phyloP scores from a whole-genome alignment of 2,797 vertebrate genomes.

The Gymnodraco acuticeps region DNA sequence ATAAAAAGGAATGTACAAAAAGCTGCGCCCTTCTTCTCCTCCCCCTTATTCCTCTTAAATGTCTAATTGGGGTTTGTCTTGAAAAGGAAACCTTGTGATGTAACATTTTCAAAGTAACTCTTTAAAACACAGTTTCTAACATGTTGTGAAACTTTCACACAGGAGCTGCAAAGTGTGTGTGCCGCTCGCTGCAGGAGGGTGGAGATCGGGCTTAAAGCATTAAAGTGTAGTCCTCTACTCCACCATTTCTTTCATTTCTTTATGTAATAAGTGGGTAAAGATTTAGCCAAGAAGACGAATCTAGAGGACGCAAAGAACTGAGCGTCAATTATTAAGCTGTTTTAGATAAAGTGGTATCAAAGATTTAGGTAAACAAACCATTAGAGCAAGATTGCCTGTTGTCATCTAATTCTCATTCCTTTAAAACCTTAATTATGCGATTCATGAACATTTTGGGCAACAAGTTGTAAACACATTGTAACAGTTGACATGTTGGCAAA shows the following conservation, averaged over 20 bases:
- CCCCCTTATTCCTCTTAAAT: slow-evolving; percentile 42
- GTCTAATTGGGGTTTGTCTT: slow-evolving; percentile 65
- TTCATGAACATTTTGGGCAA: too few species aligned
- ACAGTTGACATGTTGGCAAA: too few species aligned
- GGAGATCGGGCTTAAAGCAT: slow-evolving; percentile 23
- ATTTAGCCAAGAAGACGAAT: not conserved
- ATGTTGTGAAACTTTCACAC: slow-evolving; percentile 52
- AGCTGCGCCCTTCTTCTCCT: not conserved
- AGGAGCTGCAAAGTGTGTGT: slow-evolving; percentile 57
- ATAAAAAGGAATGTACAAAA: slow-evolving; percentile 59
- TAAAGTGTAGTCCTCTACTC: not conserved
- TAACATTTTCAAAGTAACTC: slow-evolving; percentile 45
- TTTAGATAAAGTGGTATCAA: too few species aligned
- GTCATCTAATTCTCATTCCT: too few species aligned
- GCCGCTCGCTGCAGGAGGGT: slow-evolving; percentile 31
- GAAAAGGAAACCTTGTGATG: slow-evolving; percentile 59
- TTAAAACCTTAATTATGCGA: too few species aligned
- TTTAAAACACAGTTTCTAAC: slow-evolving; percentile 32
- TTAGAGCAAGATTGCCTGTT: too few species aligned
- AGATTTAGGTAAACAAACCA: too few species aligned
- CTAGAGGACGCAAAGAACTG: slow-evolving; percentile 1
- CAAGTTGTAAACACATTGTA: too few species aligned
- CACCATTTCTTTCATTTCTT: slow-evolving; percentile 23
- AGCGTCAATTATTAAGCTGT: not conserved
- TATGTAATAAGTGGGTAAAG: slow-evolving; percentile 11